These are phyloP conservation scores for Chloroclysta siterata DNA, from an alignment of 2,888 invertebrate genomes.

Conservation along the genomic window DNA sequence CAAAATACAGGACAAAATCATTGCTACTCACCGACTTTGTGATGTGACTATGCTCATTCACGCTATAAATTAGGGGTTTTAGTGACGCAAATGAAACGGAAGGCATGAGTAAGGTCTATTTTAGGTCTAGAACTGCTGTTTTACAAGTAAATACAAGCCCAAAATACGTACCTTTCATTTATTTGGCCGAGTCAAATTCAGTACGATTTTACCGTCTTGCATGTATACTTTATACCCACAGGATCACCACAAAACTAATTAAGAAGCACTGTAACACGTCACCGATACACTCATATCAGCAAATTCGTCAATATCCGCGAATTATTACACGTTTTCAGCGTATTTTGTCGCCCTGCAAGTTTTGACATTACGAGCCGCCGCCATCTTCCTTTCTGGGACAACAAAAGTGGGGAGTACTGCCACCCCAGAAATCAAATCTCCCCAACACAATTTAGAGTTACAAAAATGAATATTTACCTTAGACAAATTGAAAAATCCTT, in stretches of 20 bases:
- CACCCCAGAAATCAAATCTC: constrained; percentile 37
- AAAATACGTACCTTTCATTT: constrained; percentile 76
- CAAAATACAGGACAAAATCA: constrained; percentile 18
- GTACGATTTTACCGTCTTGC: constrained; percentile 51
- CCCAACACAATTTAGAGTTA: constrained; percentile 2
- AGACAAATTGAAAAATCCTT: constrained; percentile 10
- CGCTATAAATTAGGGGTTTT: not conserved
- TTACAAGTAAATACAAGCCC: constrained; percentile 41
- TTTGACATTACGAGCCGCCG: constrained; percentile 77
- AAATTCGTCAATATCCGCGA: constrained; percentile 48
- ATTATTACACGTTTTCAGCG: constrained; percentile 69
- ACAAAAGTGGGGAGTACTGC: constrained; percentile 70
- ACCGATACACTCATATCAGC: constrained; percentile 51
- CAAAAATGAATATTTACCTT: constrained; percentile 3
- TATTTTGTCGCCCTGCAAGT: constrained; percentile 65
- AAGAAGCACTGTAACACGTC: constrained; percentile 56
- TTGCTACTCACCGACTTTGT: not conserved
- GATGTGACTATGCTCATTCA: not conserved
- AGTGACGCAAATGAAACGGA: not conserved
- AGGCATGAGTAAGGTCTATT: constrained; percentile 13
- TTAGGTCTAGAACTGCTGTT: constrained; percentile 16
- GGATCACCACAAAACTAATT: constrained; percentile 47
- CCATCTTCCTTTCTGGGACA: constrained; percentile 76
- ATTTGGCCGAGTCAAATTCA: constrained; percentile 58
- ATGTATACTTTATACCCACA: constrained; percentile 48